These are phyloP conservation scores for Synanthedon formicaeformis DNA, from an alignment of 2,888 invertebrate genomes.

Conservation along the genomic window DNA sequence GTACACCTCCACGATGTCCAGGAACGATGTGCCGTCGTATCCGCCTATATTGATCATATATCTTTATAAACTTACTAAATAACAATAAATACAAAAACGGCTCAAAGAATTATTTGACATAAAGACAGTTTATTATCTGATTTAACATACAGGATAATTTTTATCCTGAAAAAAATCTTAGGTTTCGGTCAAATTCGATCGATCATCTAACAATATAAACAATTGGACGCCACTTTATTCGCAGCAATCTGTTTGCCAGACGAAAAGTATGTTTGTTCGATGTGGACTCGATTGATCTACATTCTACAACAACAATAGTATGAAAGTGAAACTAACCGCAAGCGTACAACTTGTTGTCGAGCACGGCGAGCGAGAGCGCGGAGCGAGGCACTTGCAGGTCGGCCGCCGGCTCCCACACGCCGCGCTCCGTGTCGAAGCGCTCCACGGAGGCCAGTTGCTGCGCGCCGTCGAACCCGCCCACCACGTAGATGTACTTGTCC, in stretches of 20 bases:
- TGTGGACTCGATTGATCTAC: too few relatives aligned
- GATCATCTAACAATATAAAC: too few relatives aligned
- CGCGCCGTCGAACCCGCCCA: slow-evolving; percentile 93
- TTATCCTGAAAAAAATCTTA: too few relatives aligned
- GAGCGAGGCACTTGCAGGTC: slow-evolving; percentile 85
- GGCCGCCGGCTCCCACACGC: slow-evolving; percentile 82
- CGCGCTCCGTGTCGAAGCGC: slow-evolving; percentile 84
- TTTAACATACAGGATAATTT: too few relatives aligned
- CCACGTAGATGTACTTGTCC: slow-evolving; percentile 90
- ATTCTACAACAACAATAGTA: too few relatives aligned
- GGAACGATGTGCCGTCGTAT: slow-evolving; percentile 88
- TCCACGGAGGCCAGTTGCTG: slow-evolving; percentile 87
- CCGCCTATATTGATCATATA: slow-evolving; percentile 73
- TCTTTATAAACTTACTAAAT: slow-evolving; percentile 5
- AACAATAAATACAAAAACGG: too few relatives aligned
- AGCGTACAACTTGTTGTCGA: slow-evolving; percentile 89
- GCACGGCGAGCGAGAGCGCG: slow-evolving; percentile 87
- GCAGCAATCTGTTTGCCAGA: too few relatives aligned
- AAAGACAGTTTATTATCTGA: too few relatives aligned
- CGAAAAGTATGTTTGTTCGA: too few relatives aligned
- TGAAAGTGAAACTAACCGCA: slow-evolving; percentile 71
- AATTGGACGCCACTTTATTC: too few relatives aligned
- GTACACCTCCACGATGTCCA: slow-evolving; percentile 89
- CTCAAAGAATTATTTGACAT: too few relatives aligned
- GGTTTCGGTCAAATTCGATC: too few relatives aligned